phyloP scores from a whole-genome alignment of 2,797 vertebrate genomes.

The Syngnathus rostellatus region DNA sequence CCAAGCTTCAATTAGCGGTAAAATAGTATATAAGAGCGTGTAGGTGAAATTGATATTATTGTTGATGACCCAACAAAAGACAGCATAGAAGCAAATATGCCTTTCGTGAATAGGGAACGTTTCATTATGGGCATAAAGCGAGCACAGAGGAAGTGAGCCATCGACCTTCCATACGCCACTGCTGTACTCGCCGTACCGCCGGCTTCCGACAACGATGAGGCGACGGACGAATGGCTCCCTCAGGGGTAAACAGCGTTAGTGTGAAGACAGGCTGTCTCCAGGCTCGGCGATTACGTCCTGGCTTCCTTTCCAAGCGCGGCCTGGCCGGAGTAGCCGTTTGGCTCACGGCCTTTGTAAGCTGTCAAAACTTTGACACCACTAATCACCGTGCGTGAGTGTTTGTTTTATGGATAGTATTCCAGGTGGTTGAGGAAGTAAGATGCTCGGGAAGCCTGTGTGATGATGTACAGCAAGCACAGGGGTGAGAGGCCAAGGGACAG shows the following conservation, averaged over 20 bases:
- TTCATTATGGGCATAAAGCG: slow-evolving; percentile 20
- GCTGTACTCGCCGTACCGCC: slow-evolving; percentile 44
- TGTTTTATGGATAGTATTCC: slow-evolving; percentile 30
- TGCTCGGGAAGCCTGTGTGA: slow-evolving; percentile 47
- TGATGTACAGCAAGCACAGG: slow-evolving; percentile 51
- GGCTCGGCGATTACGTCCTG: slow-evolving; percentile 52
- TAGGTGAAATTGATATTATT: not conserved
- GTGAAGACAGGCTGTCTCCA: slow-evolving; percentile 69
- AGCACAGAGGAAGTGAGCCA: slow-evolving; percentile 28
- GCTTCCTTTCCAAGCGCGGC: slow-evolving; percentile 42
- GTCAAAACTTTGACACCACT: slow-evolving; percentile 43
- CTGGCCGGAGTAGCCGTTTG: slow-evolving; percentile 2
- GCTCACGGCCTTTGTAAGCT: slow-evolving; percentile 8
- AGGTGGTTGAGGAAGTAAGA: slow-evolving; percentile 41
- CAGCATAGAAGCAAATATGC: not conserved
- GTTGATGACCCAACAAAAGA: not conserved
- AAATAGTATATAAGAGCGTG: not conserved
- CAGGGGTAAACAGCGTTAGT: slow-evolving; percentile 67
- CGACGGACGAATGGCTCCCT: slow-evolving; percentile 62
- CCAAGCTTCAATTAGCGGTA: not conserved
- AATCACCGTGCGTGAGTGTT: slow-evolving; percentile 29
- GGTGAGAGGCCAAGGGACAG: slow-evolving; percentile 76
- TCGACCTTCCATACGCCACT: slow-evolving; percentile 33
- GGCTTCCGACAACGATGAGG: slow-evolving; percentile 55
- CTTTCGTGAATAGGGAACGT: slow-evolving; percentile 1